Base-by-base conservation (phyloP, 2,113 vertebrate genomes). In the Acrocephalus arundinaceus region DNA sequence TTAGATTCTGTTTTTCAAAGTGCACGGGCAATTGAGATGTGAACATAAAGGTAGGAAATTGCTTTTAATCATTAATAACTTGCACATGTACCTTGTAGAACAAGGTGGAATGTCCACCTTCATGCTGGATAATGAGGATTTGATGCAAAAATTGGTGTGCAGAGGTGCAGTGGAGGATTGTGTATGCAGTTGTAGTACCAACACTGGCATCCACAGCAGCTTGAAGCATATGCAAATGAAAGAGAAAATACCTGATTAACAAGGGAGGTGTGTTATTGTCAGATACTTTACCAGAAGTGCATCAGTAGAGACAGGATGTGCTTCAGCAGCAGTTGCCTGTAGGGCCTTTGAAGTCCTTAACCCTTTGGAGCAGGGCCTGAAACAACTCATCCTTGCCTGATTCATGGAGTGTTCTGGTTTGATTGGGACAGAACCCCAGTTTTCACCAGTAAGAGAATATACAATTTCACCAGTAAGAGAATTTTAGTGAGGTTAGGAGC, bases 31-130 rank as follows among this genome's bases (percentile, higher is more conserved):
- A 61, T 52, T 76, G 82, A 84, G 57, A 71, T 72, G 68, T 61
- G 91, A 94, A 87, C 68, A 78, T 85, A 74, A 85, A 92, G 68
- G 76, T 25, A 81, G 89, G 79, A 86, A 95, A 93, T 96, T 78
- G 83, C 67, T 93, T 95, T 95, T 88, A 92, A 92, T 96, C 94
- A 93, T 94, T 96, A 93, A 91, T 77, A 96, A 94, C 75, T 81
- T 89, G 67, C 67, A 66, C n/a, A 31, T 66, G 71, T 54, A 58
- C 11, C 89, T 89, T 75, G 74, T 94, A 93, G 28, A 83, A 95
- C 91, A 89, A 75, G 76, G 68, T 43, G 39, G 27, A 62, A 18
- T 43, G 57, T 92, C 90, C 76, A 90, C 37, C 35, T 84, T 86
- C 5, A 0, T 48, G 72, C 31, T 83, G 68, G 72, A 41, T 95